Base-by-base conservation (phyloP, 2,797 vertebrate species). In the Eulemur mongoz region DNA sequence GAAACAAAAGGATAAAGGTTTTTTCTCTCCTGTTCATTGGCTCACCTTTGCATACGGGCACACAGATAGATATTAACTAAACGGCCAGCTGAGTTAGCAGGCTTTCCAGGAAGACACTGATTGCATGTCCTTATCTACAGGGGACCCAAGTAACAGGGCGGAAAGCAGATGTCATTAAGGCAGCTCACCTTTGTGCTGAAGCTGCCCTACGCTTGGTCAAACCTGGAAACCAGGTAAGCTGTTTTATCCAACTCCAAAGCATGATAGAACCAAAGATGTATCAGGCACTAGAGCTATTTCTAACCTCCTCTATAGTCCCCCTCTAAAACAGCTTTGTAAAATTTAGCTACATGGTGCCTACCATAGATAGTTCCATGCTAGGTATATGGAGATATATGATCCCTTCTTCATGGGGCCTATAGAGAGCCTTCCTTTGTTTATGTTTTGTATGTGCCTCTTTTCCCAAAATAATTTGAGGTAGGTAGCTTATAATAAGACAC, bases 161-260 rank as follows among this genome's bases (percentile, higher is more conserved):
- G 59, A 99, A 99, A 98, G 99, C 99, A 35, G 99, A 99, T 32
- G 99, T 99, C 59, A 98, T 99, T 96, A 99, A 99, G 98, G 99
- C 99, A 0, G 99, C 99, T 97, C 99, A 99, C 86, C 99, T 99
- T 59, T 99, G 99, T 78, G 99, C 99, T 2, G 99, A 99, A 98
- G 99, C 99, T 7, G 99, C 99, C 27, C 98, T 99, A 94, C 99
- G 99, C 76, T 98, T 99, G 52, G 99, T 99, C 91, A 99, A 99
- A 97, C 99, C 99, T 67, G 99, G 99, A 57, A 99, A 99, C 96
- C 99, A 99, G 99, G 99, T 99, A 88, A 97, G 96, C 4, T 45
- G 0, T 4, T 92, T 70, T 65, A 38, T 93, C 7, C 14, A 84
- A 1, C 11, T 75, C 23, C 22, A 72, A 69, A 75, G 30, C 25